Evolutionary conservation across 37 sponge, comb jelly and placozoan genomes (phyloP), one percentile per base, ranked within the genome.

Genomic region (Haliclona indistincta): DNA sequence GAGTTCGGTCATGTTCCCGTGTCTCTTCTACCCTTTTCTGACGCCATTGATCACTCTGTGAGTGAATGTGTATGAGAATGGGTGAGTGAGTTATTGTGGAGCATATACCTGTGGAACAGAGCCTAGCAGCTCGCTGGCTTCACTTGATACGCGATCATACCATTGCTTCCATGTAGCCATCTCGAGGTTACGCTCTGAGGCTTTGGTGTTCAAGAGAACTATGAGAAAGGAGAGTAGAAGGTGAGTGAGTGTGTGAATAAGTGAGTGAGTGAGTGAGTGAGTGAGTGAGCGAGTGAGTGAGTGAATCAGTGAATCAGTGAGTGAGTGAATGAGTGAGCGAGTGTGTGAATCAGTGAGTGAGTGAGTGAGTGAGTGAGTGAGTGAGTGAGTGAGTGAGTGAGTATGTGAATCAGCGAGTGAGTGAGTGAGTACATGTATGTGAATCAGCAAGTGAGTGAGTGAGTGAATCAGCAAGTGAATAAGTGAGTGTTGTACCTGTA

Each of bases 1-100:
- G 65, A 8, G 81, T 67, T 19, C 85, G 80, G 10, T 81, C 68
- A 34, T 88, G 70, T 30, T 25, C 28, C 25, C n/a, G n/a, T n/a
- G n/a, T n/a, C n/a, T n/a, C n/a, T n/a, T n/a, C n/a, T n/a, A n/a
- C n/a, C n/a, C n/a, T n/a, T n/a, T n/a, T n/a, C n/a, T n/a, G n/a
- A n/a, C n/a, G n/a, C n/a, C n/a, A n/a, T n/a, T n/a, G n/a, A n/a
- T n/a, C n/a, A n/a, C n/a, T n/a, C n/a, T n/a, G n/a, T n/a, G n/a
- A n/a, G n/a, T n/a, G n/a, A n/a, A n/a, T n/a, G n/a, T n/a, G n/a
- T n/a, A n/a, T n/a, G n/a, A n/a, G n/a, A n/a, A n/a, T n/a, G n/a
- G n/a, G n/a, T n/a, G n/a, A n/a, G n/a, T n/a, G n/a, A n/a, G n/a
- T n/a, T n/a, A n/a, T n/a, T n/a, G n/a, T n/a, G n/a, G n/a, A n/a